Percentiles rank a stretch among this genome's conserved stretches.
Evolutionary conservation across 2,113 vertebrate species (phyloP).

Genomic region (Elanoides forficatus): DNA sequence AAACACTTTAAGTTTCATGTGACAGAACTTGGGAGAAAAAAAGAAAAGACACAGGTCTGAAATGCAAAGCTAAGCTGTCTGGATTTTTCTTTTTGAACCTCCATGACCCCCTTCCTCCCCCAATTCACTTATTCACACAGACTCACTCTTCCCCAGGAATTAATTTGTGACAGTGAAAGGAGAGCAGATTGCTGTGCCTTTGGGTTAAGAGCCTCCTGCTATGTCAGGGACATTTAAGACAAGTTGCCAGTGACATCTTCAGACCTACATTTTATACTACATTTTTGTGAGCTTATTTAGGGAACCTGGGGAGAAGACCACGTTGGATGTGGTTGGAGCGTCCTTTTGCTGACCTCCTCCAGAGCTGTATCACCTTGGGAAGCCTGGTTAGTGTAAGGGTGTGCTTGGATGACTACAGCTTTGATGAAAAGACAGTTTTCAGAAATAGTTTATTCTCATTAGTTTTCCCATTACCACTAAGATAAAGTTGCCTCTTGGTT

Average conservation of each 20-base stretch:
- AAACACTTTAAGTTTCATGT: not conserved
- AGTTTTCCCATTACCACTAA: not conserved
- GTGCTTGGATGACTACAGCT: not conserved
- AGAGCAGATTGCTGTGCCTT: not conserved
- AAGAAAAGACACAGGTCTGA: not conserved
- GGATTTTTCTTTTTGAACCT: not conserved
- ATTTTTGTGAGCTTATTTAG: not conserved
- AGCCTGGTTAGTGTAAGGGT: not conserved
- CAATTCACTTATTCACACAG: not conserved
- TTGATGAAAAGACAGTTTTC: not conserved
- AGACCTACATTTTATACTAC: not conserved
- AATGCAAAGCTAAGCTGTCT: not conserved
- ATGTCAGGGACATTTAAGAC: not conserved
- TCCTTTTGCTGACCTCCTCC: not conserved
- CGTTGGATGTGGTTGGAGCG: not conserved
- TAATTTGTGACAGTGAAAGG: not conserved
- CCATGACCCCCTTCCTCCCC: not conserved
- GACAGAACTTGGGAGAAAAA: not conserved
- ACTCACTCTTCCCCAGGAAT: not conserved
- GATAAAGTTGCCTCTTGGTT: not conserved
- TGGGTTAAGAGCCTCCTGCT: not conserved
- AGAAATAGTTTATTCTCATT: not conserved
- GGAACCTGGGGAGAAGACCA: not conserved
- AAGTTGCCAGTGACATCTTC: not conserved
- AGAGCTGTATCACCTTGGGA: not conserved